Conservation (phyloP, 1,140 invertebrate genomes). For the Caerostris darwini region DNA sequence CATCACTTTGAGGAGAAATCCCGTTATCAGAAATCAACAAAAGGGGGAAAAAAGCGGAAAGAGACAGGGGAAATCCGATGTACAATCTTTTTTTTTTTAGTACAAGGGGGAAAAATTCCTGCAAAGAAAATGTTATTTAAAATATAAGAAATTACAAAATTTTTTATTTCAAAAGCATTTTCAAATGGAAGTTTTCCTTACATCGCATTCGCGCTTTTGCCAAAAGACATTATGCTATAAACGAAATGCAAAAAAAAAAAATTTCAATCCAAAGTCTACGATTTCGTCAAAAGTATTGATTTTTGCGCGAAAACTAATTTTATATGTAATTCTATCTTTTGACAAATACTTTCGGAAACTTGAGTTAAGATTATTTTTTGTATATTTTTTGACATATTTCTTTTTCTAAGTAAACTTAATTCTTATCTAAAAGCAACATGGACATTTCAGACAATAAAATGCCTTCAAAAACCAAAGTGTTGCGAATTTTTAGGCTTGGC, state of each 20-base stretch:
- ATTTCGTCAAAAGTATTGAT: not conserved
- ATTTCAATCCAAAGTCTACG: not conserved
- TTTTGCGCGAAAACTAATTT: not conserved
- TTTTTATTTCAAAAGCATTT: too few species aligned
- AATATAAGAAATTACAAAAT: not conserved
- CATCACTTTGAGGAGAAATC: not conserved
- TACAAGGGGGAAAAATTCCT: not conserved
- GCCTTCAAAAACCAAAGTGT: not conserved
- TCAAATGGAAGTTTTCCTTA: not conserved
- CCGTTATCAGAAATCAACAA: not conserved
- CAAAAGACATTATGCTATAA: not conserved
- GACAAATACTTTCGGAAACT: not conserved
- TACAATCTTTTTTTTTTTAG: not conserved
- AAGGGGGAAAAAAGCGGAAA: not conserved
- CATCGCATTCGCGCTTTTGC: not conserved
- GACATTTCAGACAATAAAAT: not conserved
- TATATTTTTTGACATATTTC: not conserved
- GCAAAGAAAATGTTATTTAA: not conserved
- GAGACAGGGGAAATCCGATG: not conserved
- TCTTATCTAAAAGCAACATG: not conserved
- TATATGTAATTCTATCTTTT: not conserved
- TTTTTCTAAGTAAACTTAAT: not conserved
- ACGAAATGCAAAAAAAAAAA: not conserved
- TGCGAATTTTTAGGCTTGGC: not conserved
- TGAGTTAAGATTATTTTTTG: not conserved